These are phyloP conservation scores for Astropecten irregularis DNA, from an alignment of 53 echinoderm and acorn worm species.

Conservation along the genomic window DNA sequence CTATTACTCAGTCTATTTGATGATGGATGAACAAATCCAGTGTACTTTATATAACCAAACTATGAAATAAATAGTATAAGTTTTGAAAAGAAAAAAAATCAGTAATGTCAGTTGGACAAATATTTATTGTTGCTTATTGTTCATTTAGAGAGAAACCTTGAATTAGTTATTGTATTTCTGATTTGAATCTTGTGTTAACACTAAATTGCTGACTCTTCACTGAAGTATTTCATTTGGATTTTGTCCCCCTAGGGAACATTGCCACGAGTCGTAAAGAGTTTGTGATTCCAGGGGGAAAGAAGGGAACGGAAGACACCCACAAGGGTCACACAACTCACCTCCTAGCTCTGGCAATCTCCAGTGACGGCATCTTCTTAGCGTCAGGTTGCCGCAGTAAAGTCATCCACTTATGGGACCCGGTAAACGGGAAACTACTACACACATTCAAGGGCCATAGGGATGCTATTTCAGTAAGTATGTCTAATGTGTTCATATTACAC, in stretches of 20 bases:
- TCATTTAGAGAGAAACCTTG: too few species aligned
- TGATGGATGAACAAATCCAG: too few species aligned
- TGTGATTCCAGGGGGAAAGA: conserved; percentile 88
- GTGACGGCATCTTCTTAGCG: conserved; percentile 81
- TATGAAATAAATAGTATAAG: too few species aligned
- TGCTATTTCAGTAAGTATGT: conserved; percentile 79
- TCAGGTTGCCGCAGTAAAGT: conserved; percentile 91
- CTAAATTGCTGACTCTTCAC: too few species aligned
- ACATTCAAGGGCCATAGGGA: conserved; percentile 98
- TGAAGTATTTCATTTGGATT: too few species aligned
- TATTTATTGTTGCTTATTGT: too few species aligned
- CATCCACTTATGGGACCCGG: conserved; percentile 93
- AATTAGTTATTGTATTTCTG: too few species aligned
- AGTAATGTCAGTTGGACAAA: too few species aligned
- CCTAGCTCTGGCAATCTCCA: conserved; percentile 84
- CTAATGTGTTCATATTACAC: background rate
- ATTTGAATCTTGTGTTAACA: too few species aligned
- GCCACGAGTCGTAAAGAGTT: conserved; percentile 77
- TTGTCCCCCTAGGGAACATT: conserved; percentile 79
- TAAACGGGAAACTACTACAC: conserved; percentile 71
- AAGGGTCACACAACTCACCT: conserved; percentile 94
- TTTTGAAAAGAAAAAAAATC: too few species aligned
- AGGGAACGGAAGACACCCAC: conserved; percentile 92
- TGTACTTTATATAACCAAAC: too few species aligned
- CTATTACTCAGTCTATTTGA: too few species aligned